phyloP scores from a whole-genome alignment of 2,888 invertebrate species.

The Aethes cnicana region DNA sequence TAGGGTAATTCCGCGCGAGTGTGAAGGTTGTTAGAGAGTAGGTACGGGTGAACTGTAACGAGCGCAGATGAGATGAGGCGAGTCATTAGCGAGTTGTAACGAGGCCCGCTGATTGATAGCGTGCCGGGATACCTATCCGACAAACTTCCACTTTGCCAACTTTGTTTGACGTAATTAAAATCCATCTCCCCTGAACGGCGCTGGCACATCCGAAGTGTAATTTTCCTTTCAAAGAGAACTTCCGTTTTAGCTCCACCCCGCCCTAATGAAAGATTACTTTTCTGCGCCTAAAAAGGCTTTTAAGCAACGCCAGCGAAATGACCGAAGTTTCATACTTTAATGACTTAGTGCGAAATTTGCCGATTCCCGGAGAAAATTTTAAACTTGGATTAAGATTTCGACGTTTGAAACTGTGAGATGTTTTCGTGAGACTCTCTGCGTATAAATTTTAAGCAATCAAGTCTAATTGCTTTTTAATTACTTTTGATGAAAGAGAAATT shows the following conservation, averaged over 20 bases:
- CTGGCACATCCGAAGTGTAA: slow-evolving; percentile 77
- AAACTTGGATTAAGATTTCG: slow-evolving; percentile 82
- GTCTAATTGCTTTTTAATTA: slow-evolving; percentile 80
- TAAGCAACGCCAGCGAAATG: slow-evolving; percentile 81
- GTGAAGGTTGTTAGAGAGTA: slow-evolving; percentile 42
- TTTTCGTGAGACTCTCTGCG: slow-evolving; percentile 69
- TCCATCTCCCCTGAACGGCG: slow-evolving; percentile 71
- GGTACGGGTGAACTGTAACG: slow-evolving; percentile 43
- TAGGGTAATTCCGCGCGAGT: slow-evolving; percentile 32
- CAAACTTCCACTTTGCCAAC: slow-evolving; percentile 62
- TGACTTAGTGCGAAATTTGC: slow-evolving; percentile 82
- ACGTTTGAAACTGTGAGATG: slow-evolving; percentile 75
- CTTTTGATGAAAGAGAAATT: slow-evolving; percentile 60
- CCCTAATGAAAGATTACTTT: slow-evolving; percentile 82
- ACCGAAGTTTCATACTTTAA: slow-evolving; percentile 83
- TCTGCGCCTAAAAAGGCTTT: slow-evolving; percentile 81
- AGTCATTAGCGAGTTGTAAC: slow-evolving; percentile 51
- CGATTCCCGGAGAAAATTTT: slow-evolving; percentile 80
- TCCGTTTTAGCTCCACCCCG: slow-evolving; percentile 79
- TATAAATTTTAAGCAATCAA: slow-evolving; percentile 76
- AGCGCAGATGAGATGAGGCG: slow-evolving; percentile 26
- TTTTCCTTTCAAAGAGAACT: slow-evolving; percentile 82
- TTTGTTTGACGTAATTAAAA: slow-evolving; percentile 81
- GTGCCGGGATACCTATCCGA: slow-evolving; percentile 37
- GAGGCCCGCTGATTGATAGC: slow-evolving; percentile 37